These are phyloP conservation scores for Polyommatus iphigenia DNA, from an alignment of 2,888 invertebrate species.

Conservation along the genomic window DNA sequence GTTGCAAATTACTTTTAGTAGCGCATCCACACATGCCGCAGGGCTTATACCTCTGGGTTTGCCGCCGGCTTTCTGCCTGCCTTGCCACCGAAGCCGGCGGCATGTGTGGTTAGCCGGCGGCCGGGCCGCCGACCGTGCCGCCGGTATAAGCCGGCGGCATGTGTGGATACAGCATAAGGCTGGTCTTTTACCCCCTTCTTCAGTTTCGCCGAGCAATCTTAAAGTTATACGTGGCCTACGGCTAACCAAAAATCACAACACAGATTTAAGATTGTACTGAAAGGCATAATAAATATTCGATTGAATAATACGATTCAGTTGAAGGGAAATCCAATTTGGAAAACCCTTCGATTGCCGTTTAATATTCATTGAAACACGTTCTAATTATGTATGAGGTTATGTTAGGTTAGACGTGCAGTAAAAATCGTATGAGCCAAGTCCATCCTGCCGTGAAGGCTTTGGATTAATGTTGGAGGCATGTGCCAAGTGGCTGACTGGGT, in stretches of 20 bases:
- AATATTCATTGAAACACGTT: slow-evolving; percentile 71
- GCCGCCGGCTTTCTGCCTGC: too few species aligned
- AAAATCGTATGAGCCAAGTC: slow-evolving; percentile 61
- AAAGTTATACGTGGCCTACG: not conserved
- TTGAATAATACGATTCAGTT: slow-evolving; percentile 15
- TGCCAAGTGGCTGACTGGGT: slow-evolving; percentile 36
- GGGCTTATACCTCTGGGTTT: too few species aligned
- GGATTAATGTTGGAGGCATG: slow-evolving; percentile 54
- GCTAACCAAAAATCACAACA: not conserved
- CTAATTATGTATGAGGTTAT: slow-evolving; percentile 55
- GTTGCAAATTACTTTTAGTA: too few species aligned
- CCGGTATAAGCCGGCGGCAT: too few species aligned
- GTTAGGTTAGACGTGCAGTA: slow-evolving; percentile 56
- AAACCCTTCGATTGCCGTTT: slow-evolving; percentile 51
- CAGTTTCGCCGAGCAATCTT: not conserved
- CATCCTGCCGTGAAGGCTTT: slow-evolving; percentile 58
- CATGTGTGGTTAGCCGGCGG: too few species aligned
- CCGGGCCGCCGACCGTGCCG: too few species aligned
- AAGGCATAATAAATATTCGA: slow-evolving; percentile 22
- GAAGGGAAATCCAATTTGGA: not conserved
- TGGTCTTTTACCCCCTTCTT: too few species aligned
- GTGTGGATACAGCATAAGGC: too few species aligned
- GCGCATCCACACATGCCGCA: too few species aligned
- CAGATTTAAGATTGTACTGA: not conserved
- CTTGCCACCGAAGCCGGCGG: too few species aligned